Evolutionary conservation across 2,113 vertebrate species (phyloP).

Genomic region (Dipodomys stephensi): DNA sequence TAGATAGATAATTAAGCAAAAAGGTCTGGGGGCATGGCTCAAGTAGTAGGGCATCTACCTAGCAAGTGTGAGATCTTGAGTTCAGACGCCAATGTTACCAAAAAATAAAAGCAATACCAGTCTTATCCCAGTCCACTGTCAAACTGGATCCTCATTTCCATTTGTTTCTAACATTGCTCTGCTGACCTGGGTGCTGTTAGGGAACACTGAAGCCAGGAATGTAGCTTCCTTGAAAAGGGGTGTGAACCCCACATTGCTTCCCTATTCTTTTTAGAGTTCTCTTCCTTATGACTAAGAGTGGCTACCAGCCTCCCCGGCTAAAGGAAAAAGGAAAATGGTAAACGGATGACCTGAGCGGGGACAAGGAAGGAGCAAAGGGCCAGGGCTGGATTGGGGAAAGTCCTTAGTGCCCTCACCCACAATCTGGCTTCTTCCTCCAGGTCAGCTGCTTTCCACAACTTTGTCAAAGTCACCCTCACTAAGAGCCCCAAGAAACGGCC

Average conservation of each 20-base stretch:
- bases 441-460: slow-evolving; percentile 93
- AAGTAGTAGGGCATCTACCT: too few relatives aligned
- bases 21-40: too few relatives aligned
- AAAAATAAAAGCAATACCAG: not conserved
- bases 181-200: not conserved
- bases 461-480: slow-evolving; percentile 93
- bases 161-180: not conserved
- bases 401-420: not conserved
- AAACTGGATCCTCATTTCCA: not conserved
- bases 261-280: slow-evolving; percentile 87
- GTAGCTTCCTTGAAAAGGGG: not conserved
- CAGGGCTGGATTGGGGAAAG: not conserved
- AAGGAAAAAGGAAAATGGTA: slow-evolving; percentile 95
- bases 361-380: too few relatives aligned
- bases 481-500: slow-evolving; percentile 95
- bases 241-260: not conserved
- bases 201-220: not conserved
- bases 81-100: not conserved
- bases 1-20: too few relatives aligned
- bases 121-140: accelerated
- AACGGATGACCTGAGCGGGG: not conserved
- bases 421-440: slow-evolving; percentile 80
- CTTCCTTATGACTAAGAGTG: slow-evolving; percentile 96
- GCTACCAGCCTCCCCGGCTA: slow-evolving; percentile 94
- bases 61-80: not conserved